These are phyloP conservation scores for Altica lythri DNA, from an alignment of 2,888 invertebrate genomes.

Conservation along the genomic window DNA sequence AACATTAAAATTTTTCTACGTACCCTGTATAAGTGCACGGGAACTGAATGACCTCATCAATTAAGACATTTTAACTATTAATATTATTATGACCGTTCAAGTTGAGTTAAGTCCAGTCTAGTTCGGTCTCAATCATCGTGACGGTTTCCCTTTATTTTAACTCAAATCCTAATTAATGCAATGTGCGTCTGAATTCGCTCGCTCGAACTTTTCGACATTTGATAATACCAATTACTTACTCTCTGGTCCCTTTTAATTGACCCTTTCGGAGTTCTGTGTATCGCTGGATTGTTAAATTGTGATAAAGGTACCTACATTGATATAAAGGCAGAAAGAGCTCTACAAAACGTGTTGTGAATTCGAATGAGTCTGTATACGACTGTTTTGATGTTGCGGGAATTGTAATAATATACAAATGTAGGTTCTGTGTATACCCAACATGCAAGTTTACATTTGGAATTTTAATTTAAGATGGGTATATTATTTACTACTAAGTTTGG, in stretches of 20 bases:
- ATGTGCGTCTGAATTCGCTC: conserved; percentile 36
- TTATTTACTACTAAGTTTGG: neutral
- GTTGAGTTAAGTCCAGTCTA: too few species aligned
- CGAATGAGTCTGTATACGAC: too few species aligned
- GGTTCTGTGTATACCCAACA: neutral
- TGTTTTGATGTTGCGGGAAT: conserved; percentile 4
- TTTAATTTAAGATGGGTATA: too few species aligned
- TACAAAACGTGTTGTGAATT: too few species aligned
- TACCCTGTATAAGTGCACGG: conserved; percentile 22
- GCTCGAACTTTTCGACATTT: neutral
- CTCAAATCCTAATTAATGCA: conserved; percentile 49
- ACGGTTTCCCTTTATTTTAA: conserved; percentile 31
- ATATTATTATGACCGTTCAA: conserved; percentile 31
- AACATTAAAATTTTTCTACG: too few species aligned
- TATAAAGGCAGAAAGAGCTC: too few species aligned
- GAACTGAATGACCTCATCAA: conserved; percentile 50
- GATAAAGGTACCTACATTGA: too few species aligned
- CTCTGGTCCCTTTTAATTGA: conserved; percentile 6
- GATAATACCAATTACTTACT: too few species aligned
- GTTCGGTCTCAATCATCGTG: conserved; percentile 33
- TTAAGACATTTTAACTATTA: conserved; percentile 43
- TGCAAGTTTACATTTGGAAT: neutral
- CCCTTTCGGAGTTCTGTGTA: conserved; percentile 12
- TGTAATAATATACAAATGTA: conserved; percentile 3
- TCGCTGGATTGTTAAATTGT: conserved; percentile 6